These are phyloP conservation scores for Talpa occidentalis DNA, from an alignment of 2,113 vertebrate species.

Conservation along the genomic window DNA sequence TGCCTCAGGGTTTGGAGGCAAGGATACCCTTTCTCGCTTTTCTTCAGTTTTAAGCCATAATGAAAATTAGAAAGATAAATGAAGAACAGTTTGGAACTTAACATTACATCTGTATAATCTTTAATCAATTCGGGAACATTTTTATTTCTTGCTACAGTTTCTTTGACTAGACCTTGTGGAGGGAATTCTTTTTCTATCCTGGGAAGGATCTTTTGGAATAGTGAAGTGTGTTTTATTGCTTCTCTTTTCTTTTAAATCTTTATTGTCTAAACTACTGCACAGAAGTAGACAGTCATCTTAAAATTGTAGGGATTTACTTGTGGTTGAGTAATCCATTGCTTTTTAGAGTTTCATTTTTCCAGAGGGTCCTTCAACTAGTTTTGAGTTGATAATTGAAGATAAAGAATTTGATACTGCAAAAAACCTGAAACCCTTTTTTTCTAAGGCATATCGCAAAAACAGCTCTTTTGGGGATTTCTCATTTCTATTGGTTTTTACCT, in stretches of 20 bases:
- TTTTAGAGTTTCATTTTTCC: slow-evolving; percentile 71
- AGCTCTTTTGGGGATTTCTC: slow-evolving; percentile 28
- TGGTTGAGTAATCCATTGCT: not conserved
- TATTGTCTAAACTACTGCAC: slow-evolving; percentile 37
- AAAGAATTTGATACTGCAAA: slow-evolving; percentile 59
- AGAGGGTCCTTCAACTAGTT: slow-evolving; percentile 50
- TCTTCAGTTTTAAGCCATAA: slow-evolving; percentile 44
- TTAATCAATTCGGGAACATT: slow-evolving; percentile 57
- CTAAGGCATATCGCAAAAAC: not conserved
- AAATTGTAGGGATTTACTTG: slow-evolving; percentile 66
- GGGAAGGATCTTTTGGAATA: slow-evolving; percentile 62
- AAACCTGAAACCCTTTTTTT: not conserved
- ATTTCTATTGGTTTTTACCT: slow-evolving; percentile 52
- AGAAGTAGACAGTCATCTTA: slow-evolving; percentile 60
- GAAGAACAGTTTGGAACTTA: slow-evolving; percentile 2
- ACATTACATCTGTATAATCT: not conserved
- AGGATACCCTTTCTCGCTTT: not conserved
- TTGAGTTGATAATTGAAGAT: slow-evolving; percentile 64
- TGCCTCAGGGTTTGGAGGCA: not conserved
- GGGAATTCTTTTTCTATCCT: slow-evolving; percentile 47
- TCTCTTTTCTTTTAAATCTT: slow-evolving; percentile 71
- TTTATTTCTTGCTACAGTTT: slow-evolving; percentile 57
- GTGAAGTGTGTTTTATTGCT: slow-evolving; percentile 70
- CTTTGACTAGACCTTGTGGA: slow-evolving; percentile 49
- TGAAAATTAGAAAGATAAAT: slow-evolving; percentile 51